Base-by-base conservation (phyloP, 2,888 invertebrate genomes). In the Dorcus parallelipipedus region DNA sequence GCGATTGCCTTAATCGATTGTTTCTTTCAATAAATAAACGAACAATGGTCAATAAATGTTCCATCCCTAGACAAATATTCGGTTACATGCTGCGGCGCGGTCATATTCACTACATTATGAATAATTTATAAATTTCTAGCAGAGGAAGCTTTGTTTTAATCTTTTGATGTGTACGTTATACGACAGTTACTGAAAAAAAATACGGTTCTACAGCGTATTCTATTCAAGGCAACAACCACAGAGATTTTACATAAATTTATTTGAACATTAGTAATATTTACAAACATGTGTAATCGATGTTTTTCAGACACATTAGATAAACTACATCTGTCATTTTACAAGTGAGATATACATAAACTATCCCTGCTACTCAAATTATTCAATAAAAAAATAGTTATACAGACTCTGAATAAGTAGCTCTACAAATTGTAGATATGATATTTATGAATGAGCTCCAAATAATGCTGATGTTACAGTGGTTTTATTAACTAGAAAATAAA, bases 91-190 rank as follows among this genome's bases (percentile, higher is more conserved):
- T 52, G 43, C 14, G 42, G 17, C 47, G 10, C 38, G 23, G 42
- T 14, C 26, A 52, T 52, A 41, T 51, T 51, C 41, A 33, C 51
- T 38, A 40, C 41, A 39, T 26, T 9, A 51, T 52, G 43, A 52
- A 52, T 52, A 42, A 52, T 52, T 52, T 52, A 52, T 52, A 43
- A 52, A 52, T 51, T 51, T 38, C 39, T 38, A 38, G 20, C 9
- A 9, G 38, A 39, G 20, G 40, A n/a, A 23, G 9, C 10, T 38
- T 38, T 23, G 9, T 50, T 38, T 39, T 41, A 40, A 6, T 51
- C 41, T 40, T 23, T 17, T 20, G 41, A 20, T 40, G 10, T 40
- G 23, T 33, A 6, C 6, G 26, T 33, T 33, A 33, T 33, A 33
- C 6, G 26, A 33, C 26, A 33, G 26, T 33, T 33, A 33, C 26